Percentiles rank a stretch among this genome's conserved stretches.
Conservation (phyloP, 1,140 invertebrate species). For the Chironomus tepperi region DNA sequence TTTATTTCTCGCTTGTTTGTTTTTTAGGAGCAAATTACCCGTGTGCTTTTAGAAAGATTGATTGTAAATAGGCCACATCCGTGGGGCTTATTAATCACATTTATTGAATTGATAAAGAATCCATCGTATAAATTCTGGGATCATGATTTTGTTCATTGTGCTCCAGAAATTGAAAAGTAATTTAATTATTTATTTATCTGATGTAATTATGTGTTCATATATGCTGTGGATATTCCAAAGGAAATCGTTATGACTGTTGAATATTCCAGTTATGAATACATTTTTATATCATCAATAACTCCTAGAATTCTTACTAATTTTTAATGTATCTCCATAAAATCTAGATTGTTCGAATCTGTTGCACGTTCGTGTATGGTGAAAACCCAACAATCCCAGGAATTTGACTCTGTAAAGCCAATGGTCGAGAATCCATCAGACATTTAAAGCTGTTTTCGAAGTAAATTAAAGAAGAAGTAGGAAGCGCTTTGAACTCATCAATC, state of each 20-base stretch:
- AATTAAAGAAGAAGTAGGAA: too few species aligned
- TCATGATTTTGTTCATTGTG: conserved; percentile 98
- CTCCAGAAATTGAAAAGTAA: conserved; percentile 97
- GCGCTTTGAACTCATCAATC: too few species aligned
- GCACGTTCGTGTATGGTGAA: conserved; percentile 88
- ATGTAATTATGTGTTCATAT: conserved; percentile 25
- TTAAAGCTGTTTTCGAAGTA: conserved; percentile 29
- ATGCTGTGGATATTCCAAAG: too few species aligned
- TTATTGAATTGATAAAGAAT: conserved; percentile 98
- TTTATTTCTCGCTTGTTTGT: not conserved
- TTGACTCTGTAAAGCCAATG: conserved; percentile 31
- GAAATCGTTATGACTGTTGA: too few species aligned
- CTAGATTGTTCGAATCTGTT: conserved; percentile 84
- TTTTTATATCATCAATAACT: too few species aligned
- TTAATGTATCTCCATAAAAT: conserved; percentile 30
- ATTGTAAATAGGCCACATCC: conserved; percentile 98
- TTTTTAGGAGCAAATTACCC: conserved; percentile 64
- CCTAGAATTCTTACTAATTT: too few species aligned
- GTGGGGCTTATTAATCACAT: conserved; percentile 97
- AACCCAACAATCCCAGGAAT: conserved; percentile 38
- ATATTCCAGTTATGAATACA: too few species aligned
- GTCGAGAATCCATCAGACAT: conserved; percentile 32
- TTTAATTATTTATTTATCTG: conserved; percentile 33
- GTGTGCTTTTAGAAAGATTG: conserved; percentile 90
- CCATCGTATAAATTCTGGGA: conserved; percentile 98